Percentiles rank a stretch among this genome's conserved stretches.
Evolutionary conservation across 2,888 invertebrate species (phyloP).

Genomic region (Phengaris alcon): DNA sequence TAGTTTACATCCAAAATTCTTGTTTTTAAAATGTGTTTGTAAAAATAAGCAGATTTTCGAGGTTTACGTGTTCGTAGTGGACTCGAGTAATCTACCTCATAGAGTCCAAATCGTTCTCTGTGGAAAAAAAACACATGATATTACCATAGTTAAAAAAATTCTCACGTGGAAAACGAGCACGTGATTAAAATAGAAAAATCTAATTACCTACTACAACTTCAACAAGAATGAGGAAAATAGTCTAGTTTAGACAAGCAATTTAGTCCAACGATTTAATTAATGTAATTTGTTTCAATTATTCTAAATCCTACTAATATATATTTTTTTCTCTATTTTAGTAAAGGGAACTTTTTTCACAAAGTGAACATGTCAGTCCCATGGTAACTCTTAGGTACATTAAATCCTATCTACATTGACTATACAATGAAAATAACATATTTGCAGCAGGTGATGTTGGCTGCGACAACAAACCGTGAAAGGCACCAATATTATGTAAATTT

Average conservation of each 20-base stretch:
- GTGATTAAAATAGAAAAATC: background rate
- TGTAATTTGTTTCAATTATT: background rate
- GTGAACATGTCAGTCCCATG: too few relatives aligned
- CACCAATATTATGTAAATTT: too few relatives aligned
- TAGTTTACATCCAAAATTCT: conserved; percentile 39
- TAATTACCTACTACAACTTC: background rate
- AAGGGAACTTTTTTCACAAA: too few relatives aligned
- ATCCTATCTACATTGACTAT: too few relatives aligned
- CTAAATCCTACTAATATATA: background rate
- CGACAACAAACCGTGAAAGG: too few relatives aligned
- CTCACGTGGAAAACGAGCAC: background rate
- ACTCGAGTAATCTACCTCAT: conserved; percentile 43
- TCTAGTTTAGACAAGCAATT: background rate
- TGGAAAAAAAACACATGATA: conserved; percentile 11
- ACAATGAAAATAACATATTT: too few relatives aligned
- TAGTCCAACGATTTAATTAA: background rate
- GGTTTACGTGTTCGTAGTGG: conserved; percentile 43
- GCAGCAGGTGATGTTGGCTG: too few relatives aligned
- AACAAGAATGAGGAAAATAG: background rate
- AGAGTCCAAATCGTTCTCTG: conserved; percentile 46
- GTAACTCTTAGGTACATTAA: too few relatives aligned
- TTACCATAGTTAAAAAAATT: background rate
- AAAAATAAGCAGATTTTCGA: conserved; percentile 46
- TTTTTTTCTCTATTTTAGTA: too few relatives aligned
- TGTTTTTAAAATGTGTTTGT: conserved; percentile 41